phyloP scores from a whole-genome alignment of 2,113 vertebrate species.

The Chauna torquata region DNA sequence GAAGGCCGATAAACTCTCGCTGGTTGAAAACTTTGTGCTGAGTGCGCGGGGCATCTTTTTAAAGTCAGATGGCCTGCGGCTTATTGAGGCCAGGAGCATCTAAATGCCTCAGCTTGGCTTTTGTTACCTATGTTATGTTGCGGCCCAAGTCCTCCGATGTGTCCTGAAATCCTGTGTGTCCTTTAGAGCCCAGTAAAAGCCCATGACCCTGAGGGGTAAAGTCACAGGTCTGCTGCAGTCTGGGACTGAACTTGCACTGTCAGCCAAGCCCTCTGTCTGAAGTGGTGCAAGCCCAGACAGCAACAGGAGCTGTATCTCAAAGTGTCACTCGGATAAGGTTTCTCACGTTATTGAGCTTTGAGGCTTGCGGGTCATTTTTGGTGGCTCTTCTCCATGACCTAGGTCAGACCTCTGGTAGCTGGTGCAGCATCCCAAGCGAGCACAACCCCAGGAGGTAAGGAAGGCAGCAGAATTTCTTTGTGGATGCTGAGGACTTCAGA shows the following conservation, averaged over 20 bases:
- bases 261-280: fast-evolving
- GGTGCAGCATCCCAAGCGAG: neutral
- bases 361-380: fast-evolving
- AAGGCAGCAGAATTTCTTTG: neutral
- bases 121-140: neutral
- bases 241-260: neutral
- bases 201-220: fast-evolving
- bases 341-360: fast-evolving
- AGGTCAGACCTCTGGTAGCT: fast-evolving
- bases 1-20: too few species aligned
- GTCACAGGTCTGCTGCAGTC: fast-evolving
- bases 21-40: too few species aligned
- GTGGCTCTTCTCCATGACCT: fast-evolving
- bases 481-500: neutral
- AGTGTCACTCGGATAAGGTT: neutral
- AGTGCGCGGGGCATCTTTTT: too few species aligned
- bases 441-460: neutral
- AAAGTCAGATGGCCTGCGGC: fast-evolving
- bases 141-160: neutral
- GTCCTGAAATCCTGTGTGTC: neutral
- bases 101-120: fast-evolving
- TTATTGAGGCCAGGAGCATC: fast-evolving
- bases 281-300: neutral
- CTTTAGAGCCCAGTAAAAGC: neutral
- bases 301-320: neutral